Conservation (phyloP, 2,888 invertebrate genomes). For the Agrotis ipsilon region DNA sequence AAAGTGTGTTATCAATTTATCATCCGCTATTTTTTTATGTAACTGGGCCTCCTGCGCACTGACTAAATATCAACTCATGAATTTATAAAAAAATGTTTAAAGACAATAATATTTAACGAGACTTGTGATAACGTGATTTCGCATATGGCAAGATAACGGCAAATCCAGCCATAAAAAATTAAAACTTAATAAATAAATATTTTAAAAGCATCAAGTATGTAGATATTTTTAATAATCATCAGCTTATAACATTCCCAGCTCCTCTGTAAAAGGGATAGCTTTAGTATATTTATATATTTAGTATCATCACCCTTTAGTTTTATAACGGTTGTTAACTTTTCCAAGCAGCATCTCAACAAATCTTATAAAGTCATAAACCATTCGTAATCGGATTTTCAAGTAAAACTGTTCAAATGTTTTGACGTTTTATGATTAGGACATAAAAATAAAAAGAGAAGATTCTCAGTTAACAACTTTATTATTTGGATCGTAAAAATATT, state of each 20-base stretch:
- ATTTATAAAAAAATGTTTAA: too few relatives aligned
- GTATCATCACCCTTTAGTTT: conserved; percentile 22
- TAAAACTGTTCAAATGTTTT: conserved; percentile 49
- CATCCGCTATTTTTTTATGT: too few relatives aligned
- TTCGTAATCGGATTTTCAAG: conserved; percentile 52
- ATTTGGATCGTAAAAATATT: conserved; percentile 47
- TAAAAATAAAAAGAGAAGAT: conserved; percentile 59
- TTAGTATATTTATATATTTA: not conserved
- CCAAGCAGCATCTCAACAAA: conserved; percentile 12
- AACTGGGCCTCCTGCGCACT: too few relatives aligned
- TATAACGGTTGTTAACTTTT: conserved; percentile 23
- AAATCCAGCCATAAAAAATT: not conserved
- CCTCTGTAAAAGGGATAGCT: too few relatives aligned
- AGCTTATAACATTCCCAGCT: too few relatives aligned
- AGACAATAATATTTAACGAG: too few relatives aligned
- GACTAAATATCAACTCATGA: too few relatives aligned
- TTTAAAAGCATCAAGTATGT: too few relatives aligned
- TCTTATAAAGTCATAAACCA: conserved; percentile 42
- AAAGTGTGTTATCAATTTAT: too few relatives aligned
- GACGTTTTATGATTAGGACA: conserved; percentile 57
- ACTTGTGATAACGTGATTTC: too few relatives aligned
- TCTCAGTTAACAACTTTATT: conserved; percentile 52
- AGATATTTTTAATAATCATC: too few relatives aligned
- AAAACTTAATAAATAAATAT: not conserved
- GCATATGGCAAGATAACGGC: too few relatives aligned